Conservation (phyloP, 2,113 vertebrate genomes). For the Grammomys surdaster region DNA sequence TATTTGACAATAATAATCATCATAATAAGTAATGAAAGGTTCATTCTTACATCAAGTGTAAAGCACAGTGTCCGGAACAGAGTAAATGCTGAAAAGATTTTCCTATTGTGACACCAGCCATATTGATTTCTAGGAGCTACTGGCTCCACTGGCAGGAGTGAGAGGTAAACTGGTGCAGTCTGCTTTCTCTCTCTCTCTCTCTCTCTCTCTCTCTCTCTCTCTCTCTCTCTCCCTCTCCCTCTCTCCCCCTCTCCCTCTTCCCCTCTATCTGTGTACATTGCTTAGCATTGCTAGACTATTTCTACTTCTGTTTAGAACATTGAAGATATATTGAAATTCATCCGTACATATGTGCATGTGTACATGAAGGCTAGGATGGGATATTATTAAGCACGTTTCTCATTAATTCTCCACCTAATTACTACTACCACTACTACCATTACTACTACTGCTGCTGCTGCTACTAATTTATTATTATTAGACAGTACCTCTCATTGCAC, state of each 20-base stretch:
- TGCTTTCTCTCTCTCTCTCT: neutral
- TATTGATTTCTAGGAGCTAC: neutral
- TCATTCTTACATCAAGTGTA: neutral
- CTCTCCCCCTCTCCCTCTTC: no score
- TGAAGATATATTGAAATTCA: neutral
- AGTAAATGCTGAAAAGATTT: neutral
- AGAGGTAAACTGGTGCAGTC: fast-evolving
- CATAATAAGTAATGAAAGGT: neutral
- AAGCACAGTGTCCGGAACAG: neutral
- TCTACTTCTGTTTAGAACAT: neutral
- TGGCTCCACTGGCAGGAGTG: neutral
- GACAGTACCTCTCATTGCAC: neutral
- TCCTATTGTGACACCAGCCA: neutral
- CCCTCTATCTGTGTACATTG: no score
- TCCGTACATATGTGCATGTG: neutral
- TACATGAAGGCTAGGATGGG: neutral
- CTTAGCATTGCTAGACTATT: neutral
- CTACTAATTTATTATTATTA: neutral
- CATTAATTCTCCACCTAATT: no score
- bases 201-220: no score
- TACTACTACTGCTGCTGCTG: neutral
- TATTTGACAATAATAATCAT: neutral
- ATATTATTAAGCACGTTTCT: neutral
- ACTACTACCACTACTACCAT: neutral
- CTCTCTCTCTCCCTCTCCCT: no score